Percentiles rank a stretch among this genome's conserved stretches.
These are phyloP conservation scores for Rhamphomyia laevipes DNA, from an alignment of 2,888 invertebrate genomes.

Conservation along the genomic window DNA sequence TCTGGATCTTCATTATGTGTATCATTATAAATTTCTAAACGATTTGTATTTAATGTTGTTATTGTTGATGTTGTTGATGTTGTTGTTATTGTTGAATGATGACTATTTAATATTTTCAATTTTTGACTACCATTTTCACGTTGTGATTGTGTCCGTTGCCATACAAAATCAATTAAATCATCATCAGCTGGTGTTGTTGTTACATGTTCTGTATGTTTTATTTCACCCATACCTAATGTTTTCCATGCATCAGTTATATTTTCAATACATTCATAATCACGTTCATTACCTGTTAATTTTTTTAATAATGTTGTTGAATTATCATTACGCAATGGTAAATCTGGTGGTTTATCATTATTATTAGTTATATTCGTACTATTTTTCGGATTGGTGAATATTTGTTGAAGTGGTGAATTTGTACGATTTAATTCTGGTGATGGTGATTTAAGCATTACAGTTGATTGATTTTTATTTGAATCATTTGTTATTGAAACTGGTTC, in stretches of 20 bases:
- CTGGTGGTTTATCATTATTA: slow-evolving; percentile 20
- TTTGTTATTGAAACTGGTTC: slow-evolving; percentile 35
- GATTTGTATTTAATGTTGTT: background rate
- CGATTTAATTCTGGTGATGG: slow-evolving; percentile 21
- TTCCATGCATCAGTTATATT: slow-evolving; percentile 70
- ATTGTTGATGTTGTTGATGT: background rate
- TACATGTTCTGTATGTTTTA: slow-evolving; percentile 54
- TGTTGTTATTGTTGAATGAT: background rate
- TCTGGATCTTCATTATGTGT: slow-evolving; percentile 30
- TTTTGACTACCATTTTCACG: slow-evolving; percentile 40
- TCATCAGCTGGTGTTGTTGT: slow-evolving; percentile 24
- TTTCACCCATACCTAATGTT: slow-evolving; percentile 61
- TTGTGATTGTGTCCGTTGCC: slow-evolving; percentile 34
- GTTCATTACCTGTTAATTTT: slow-evolving; percentile 16
- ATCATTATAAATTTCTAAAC: background rate
- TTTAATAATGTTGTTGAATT: slow-evolving; percentile 13
- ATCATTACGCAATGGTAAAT: slow-evolving; percentile 29
- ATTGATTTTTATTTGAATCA: slow-evolving; percentile 28
- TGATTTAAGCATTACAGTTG: slow-evolving; percentile 31
- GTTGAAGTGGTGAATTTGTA: background rate
- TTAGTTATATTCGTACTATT: slow-evolving; percentile 10
- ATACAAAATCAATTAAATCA: slow-evolving; percentile 35
- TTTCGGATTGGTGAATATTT: background rate
- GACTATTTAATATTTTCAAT: slow-evolving; percentile 35
- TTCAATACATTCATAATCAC: slow-evolving; percentile 62